Evolutionary conservation across 2,797 vertebrate species (phyloP).

Genomic region (Melopsittacus undulatus): DNA sequence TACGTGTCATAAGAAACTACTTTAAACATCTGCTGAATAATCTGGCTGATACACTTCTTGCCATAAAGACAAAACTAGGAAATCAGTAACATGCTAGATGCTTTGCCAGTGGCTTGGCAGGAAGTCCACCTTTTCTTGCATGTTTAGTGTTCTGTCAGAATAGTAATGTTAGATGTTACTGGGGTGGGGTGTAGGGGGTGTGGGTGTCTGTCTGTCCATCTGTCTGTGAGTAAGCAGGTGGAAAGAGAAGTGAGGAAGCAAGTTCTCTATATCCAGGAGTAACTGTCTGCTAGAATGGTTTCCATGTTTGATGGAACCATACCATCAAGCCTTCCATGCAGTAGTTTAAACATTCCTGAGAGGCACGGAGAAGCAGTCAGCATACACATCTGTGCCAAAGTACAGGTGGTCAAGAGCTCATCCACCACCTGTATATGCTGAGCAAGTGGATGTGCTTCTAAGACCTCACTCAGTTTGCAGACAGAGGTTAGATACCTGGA

Average conservation of each 20-base stretch:
- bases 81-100: neutral
- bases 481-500: neutral
- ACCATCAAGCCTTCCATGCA: neutral
- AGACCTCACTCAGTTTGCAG: neutral
- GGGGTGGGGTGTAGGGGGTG: neutral
- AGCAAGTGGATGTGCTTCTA: neutral
- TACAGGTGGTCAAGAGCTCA: neutral
- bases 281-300: neutral
- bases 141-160: neutral
- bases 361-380: neutral
- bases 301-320: neutral
- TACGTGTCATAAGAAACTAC: neutral
- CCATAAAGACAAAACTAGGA: neutral
- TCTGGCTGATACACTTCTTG: neutral
- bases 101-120: neutral
- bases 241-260: neutral
- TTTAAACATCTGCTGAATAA: neutral
- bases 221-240: neutral
- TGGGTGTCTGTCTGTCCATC: neutral
- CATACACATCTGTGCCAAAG: neutral
- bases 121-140: neutral
- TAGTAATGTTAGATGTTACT: accelerated
- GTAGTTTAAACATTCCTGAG: neutral
- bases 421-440: neutral
- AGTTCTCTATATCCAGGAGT: neutral